phyloP scores from a whole-genome alignment of 2,797 vertebrate species.

The Pipistrellus nathusii region DNA sequence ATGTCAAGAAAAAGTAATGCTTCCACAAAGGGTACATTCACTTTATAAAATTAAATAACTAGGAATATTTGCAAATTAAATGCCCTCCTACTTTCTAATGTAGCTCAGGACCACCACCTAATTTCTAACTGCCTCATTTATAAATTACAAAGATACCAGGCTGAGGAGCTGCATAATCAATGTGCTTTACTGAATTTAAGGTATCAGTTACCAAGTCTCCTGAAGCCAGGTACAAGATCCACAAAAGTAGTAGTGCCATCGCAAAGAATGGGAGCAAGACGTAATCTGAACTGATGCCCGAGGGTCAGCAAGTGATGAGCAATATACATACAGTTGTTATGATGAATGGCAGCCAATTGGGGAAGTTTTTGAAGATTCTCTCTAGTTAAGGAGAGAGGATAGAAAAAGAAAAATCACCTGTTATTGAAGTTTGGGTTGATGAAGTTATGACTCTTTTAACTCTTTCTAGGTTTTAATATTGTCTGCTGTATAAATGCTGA shows the following conservation, averaged over 20 bases:
- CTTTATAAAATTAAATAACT: conserved; percentile 40
- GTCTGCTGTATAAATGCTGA: conserved; percentile 9
- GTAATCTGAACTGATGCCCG: conserved; percentile 95
- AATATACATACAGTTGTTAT: conserved; percentile 99
- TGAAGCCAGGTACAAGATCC: conserved; percentile 96
- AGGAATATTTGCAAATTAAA: conserved; percentile 36
- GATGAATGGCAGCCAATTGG: conserved; percentile 97
- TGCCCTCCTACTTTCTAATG: fast-evolving
- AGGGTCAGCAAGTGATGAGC: conserved; percentile 97
- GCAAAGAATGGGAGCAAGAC: conserved; percentile 89
- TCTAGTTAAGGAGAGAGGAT: conserved; percentile 82
- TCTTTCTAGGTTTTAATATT: not conserved
- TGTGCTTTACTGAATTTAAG: not conserved
- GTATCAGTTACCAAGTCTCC: conserved; percentile 92
- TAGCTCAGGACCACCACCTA: not conserved
- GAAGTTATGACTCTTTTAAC: not conserved
- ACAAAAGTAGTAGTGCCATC: conserved; percentile 94
- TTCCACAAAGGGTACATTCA: not conserved
- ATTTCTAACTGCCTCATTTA: not conserved
- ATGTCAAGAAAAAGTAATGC: not conserved
- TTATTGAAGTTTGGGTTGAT: not conserved
- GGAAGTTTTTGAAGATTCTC: conserved; percentile 97
- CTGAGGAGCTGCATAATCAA: fast-evolving
- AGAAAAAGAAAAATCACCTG: conserved; percentile 18
- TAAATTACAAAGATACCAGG: not conserved